Base-by-base conservation (phyloP, 23 tunicate genomes). In the Trididemnum nubilum region DNA sequence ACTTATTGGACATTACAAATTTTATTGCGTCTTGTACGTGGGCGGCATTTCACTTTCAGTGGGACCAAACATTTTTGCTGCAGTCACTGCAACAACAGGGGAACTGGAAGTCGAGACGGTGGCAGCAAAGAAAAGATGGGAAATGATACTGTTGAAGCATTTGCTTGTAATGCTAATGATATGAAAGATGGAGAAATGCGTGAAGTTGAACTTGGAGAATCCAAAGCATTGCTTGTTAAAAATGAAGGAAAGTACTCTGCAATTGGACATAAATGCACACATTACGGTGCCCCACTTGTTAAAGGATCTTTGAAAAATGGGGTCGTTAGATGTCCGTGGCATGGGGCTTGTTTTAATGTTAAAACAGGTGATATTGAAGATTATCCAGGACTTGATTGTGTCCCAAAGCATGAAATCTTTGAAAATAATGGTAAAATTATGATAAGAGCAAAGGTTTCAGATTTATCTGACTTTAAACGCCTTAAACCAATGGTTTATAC, bases 291-390 rank as follows among this genome's bases (percentile, higher is more conserved):
- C n/a, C 97, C 92, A 22, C 65, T 92, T 21, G 81, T 78, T 7
- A 92, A 92, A 78, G 97, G 97, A 9, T 76, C 77, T 12, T 66
- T 86, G 19, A 54, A 54, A 35, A 82, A 86, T 67, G 92, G 92
- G 0, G 35, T 64, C 21, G 88, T 92, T 1, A 78, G 97, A 0
- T 92, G 97, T 60, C 97, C 97, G 1, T 92, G 92, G 92, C 97
- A 92, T 60, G 97, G 97, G 26, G 97, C 97, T 0, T 92, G 97
- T 83, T 92, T 92, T 44, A 87, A 83, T 49, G 79, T 78, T 1
- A 83, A 59, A 78, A 92, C 92, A 52, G 97, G 97, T 1, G 97
- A 92, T 40, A 87, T 92, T 30, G 97, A 92, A 78, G 97, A 92
- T 64, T 92, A 44, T 60, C 97, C 97, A 36, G 97, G 97, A 1